These are phyloP conservation scores for Entelurus aequoreus DNA, from an alignment of 2,113 vertebrate genomes.

Conservation along the genomic window DNA sequence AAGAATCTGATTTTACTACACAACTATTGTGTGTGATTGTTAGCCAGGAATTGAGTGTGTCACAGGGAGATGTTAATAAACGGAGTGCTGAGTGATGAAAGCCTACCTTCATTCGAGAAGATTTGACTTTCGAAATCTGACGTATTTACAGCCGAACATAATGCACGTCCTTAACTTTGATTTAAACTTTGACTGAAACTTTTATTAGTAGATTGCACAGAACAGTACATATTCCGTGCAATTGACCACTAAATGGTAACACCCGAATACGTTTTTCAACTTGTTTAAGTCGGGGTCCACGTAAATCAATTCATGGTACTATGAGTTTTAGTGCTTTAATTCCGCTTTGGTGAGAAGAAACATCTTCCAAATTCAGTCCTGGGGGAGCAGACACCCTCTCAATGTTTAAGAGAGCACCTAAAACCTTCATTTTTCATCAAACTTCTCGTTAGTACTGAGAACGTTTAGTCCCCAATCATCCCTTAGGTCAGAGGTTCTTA, in stretches of 20 bases:
- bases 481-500: neutral
- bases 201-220: no score
- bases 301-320: no score
- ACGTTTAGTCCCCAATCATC: neutral
- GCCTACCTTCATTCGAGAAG: neutral
- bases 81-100: slow-evolving; percentile 31
- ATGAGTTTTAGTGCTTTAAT: slow-evolving; percentile 23
- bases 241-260: no score
- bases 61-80: slow-evolving; percentile 29
- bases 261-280: no score
- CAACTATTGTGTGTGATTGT: slow-evolving; percentile 27
- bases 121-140: slow-evolving; percentile 20
- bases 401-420: neutral
- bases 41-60: slow-evolving; percentile 30
- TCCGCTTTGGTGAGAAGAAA: slow-evolving; percentile 19
- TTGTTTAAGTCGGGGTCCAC: no score
- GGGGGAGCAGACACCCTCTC: slow-evolving; percentile 19
- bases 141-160: slow-evolving; percentile 19
- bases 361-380: slow-evolving; percentile 11
- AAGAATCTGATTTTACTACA: slow-evolving; percentile 22
- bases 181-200: no score
- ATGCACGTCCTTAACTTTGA: slow-evolving; percentile 21
- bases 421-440: slow-evolving; percentile 5
- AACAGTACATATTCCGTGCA: no score
- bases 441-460: neutral